Evolutionary conservation across 2,888 invertebrate species (phyloP), one percentile per base, ranked within the genome.

Genomic region (Lacanobia oleracea): DNA sequence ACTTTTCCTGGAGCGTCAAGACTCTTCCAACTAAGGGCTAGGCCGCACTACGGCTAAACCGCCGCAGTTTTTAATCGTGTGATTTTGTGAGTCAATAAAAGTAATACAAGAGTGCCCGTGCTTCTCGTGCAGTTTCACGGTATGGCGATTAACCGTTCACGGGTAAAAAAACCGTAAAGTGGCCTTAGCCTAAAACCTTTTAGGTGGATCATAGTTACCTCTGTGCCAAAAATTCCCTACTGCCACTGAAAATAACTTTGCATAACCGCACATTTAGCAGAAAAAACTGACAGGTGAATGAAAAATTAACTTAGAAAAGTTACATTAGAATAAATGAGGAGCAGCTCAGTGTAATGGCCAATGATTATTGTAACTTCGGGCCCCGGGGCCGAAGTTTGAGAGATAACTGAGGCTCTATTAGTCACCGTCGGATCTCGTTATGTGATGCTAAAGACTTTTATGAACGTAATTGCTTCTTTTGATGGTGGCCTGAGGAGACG

Each of bases 261-360:
- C 48, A 16, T 56, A 33, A 56, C 16, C 14, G 12, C 21, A 40
- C 12, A 50, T 53, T 64, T 45, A 14, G 12, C 33, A 56, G 62
- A 63, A 69, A 75, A 83, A 78, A 73, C 67, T 80, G 85, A 81
- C 87, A 86, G 86, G 75, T 85, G 85, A 81, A 73, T 81, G 83
- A 86, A 79, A 83, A 83, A 85, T 85, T 81, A 75, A 80, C 85
- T 85, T 85, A 75, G 72, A 67, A 85, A 86, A 87, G 83, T 86
- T 79, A 83, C 79, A 80, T 81, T 75, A 80, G 78, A 73, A 79
- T 77, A 76, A 85, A 87, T 81, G 77, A 62, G 63, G 40, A 67
- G 65, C 72, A 57, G 74, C 63, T 74, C 62, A 54, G 67, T 33
- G 73, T 86, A 86, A 86, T 85, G 83, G 68, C 64, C 67, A 73